Evolutionary conservation across 2,797 vertebrate species (phyloP).

Genomic region (Typhlichthys subterraneus): DNA sequence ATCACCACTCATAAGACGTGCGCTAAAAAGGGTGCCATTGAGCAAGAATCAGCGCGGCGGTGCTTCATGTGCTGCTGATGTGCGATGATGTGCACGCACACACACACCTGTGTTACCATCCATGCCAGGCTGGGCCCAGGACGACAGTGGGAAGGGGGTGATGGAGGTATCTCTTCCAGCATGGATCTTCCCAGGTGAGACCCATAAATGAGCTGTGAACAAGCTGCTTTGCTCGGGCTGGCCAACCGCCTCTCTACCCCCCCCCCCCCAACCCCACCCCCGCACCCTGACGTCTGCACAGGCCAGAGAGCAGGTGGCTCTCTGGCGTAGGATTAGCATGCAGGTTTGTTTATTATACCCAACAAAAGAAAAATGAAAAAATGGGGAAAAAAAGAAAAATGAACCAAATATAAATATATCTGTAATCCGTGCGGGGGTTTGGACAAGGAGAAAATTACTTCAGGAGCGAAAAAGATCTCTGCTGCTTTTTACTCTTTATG

Average conservation of each 20-base stretch:
- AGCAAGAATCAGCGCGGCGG: slow-evolving; percentile 54
- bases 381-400: slow-evolving; percentile 9
- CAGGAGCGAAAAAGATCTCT: slow-evolving; percentile 4
- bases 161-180: slow-evolving; percentile 52
- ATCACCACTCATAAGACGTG: slow-evolving; percentile 43
- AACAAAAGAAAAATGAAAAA: neutral
- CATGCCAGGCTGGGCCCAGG: slow-evolving; percentile 35
- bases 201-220: slow-evolving; percentile 76
- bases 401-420: slow-evolving; percentile 3
- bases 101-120: slow-evolving; percentile 24
- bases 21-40: slow-evolving; percentile 44
- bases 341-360: slow-evolving; percentile 36
- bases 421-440: slow-evolving; percentile 4
- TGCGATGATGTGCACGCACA: too few species aligned
- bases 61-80: slow-evolving; percentile 20
- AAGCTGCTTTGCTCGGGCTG: slow-evolving; percentile 72
- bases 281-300: slow-evolving; percentile 40
- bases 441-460: slow-evolving; percentile 13
- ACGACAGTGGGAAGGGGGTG: slow-evolving; percentile 24
- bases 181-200: slow-evolving; percentile 73
- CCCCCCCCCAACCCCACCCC: slow-evolving; percentile 52
- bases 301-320: slow-evolving; percentile 73
- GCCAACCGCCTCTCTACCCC: slow-evolving; percentile 44
- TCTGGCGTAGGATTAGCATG: slow-evolving; percentile 52
- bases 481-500: slow-evolving; percentile 3